Evolutionary conservation across 2,888 invertebrate genomes (phyloP), one percentile per base, ranked within the genome.

Genomic region (Neoaliturus tenellus): DNA sequence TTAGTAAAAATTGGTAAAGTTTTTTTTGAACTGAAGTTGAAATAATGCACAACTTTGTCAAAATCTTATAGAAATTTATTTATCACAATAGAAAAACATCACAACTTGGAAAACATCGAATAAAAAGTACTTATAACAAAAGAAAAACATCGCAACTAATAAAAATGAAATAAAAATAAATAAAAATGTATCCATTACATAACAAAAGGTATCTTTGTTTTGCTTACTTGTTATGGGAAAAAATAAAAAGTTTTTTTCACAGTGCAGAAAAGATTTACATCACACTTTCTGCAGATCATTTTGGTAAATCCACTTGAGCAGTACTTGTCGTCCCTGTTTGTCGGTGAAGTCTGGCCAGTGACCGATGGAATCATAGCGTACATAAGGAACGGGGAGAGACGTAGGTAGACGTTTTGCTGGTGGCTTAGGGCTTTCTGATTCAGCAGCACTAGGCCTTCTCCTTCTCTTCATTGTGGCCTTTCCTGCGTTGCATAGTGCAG

Each of bases 351-450:
- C 67, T 4, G 67, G 28, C 3, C 67, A 67, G 35, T 67, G 31
- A 14, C 67, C 67, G 33, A 67, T n/a, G 33, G 1, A 35, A 31
- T 67, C 67, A 67, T 67, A 31, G 67, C 28, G 28, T 67, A 67
- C 67, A 35, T 67, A 28, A 14, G 31, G 67, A 28, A 33, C 17
- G 35, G 67, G 31, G 23, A 67, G 67, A 67, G 62, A 25, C 14
- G 62, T 31, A n/a, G 35, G 17, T 31, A 17, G 31, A 35, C 67
- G 67, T 67, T 67, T 67, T 20, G 33, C 1, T 67, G 17, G 6
- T 67, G 33, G 67, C 67, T 67, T 67, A 31, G 67, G 67, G 31
- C 67, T 33, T 20, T 67, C 67, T 35, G 67, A 35, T 14, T 67
- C 67, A 1, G 55, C 23, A 55, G 14, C 4, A 31, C 67, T 33